Evolutionary conservation across 2,113 vertebrate genomes (phyloP).

Genomic region (Guaruba guarouba): DNA sequence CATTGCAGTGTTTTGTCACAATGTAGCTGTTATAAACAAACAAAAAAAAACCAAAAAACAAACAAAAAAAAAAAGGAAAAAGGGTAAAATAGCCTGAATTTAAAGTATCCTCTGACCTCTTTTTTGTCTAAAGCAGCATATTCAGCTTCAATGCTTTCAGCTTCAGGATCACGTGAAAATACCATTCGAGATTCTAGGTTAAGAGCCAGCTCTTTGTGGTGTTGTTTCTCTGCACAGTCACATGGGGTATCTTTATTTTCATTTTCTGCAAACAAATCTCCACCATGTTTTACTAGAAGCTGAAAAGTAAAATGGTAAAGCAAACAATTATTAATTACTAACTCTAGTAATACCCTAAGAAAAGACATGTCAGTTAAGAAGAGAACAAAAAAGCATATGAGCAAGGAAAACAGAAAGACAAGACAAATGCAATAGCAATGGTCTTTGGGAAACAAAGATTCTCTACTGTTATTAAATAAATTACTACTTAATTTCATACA

Average conservation of each 20-base stretch:
- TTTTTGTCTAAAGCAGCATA: conserved; percentile 94
- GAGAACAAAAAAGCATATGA: neutral
- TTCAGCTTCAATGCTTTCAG: conserved; percentile 93
- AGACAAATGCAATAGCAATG: neutral
- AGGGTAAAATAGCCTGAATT: neutral
- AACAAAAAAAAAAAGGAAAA: neutral
- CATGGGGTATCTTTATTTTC: conserved; percentile 98
- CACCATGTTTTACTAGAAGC: conserved; percentile 89
- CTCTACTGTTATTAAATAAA: neutral
- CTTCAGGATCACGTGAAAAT: conserved; percentile 93
- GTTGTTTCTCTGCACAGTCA: conserved; percentile 97
- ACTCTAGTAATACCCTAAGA: neutral
- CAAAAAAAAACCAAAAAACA: neutral
- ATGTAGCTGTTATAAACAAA: neutral
- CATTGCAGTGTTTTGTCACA: neutral
- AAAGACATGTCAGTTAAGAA: neutral
- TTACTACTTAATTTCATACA: neutral
- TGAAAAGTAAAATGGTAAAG: conserved; percentile 59
- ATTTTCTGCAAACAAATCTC: conserved; percentile 96
- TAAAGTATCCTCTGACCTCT: conserved; percentile 81
- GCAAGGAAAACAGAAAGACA: neutral
- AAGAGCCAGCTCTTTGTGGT: conserved; percentile 95
- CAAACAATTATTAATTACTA: neutral
- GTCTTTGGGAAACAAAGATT: neutral
- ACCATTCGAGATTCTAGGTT: conserved; percentile 99